Evolutionary conservation across 2,113 vertebrate genomes (phyloP).

Genomic region (Ptyas mucosa): DNA sequence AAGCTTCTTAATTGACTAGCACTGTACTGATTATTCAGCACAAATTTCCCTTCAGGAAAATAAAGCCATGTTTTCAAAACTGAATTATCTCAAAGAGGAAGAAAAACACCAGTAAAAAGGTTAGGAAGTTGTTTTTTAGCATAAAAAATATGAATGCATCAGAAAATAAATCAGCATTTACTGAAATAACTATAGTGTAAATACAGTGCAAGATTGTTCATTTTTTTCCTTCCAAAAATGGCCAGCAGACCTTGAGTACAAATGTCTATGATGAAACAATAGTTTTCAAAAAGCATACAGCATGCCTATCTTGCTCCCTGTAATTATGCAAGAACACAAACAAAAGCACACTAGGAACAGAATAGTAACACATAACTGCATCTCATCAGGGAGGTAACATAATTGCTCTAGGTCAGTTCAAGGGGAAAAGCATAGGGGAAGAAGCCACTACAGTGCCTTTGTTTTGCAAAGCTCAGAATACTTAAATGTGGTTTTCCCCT

Average conservation of each 20-base stretch:
- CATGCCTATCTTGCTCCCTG: constrained; percentile 21
- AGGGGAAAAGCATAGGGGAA: neutral
- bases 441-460: neutral
- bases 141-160: neutral
- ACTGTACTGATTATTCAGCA: neutral
- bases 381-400: constrained; percentile 32
- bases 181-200: neutral
- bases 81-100: neutral
- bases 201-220: fast-evolving
- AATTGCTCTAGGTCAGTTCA: constrained; percentile 24
- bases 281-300: constrained; percentile 14
- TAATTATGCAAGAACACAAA: constrained; percentile 36
- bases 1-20: neutral
- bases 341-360: constrained; percentile 27
- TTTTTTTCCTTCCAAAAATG: neutral
- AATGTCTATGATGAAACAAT: constrained; percentile 16
- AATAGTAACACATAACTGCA: constrained; percentile 23
- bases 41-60: neutral
- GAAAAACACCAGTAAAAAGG: neutral
- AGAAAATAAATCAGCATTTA: constrained; percentile 25
- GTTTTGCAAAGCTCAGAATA: neutral
- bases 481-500: neutral
- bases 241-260: constrained; percentile 20
- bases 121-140: neutral
- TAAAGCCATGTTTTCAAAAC: constrained; percentile 1